Conservation (phyloP, 2,888 invertebrate genomes). For the Galerucella pusilla region DNA sequence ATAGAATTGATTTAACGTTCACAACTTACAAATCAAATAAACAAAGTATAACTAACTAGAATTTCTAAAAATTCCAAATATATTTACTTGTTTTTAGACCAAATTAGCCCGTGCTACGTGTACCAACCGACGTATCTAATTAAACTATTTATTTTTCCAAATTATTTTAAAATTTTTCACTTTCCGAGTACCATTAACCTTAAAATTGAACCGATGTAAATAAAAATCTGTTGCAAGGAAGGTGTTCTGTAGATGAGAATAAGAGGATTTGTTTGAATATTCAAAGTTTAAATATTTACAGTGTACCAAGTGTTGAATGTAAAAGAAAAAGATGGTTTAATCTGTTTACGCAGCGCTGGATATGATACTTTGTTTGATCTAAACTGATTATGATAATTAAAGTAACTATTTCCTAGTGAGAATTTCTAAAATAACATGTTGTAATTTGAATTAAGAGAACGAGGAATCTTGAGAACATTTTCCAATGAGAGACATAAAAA, state of each 20-base stretch:
- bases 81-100: neutral
- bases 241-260: neutral
- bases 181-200: neutral
- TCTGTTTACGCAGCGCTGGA: neutral
- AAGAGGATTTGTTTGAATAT: neutral
- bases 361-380: neutral
- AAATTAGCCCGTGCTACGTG: neutral
- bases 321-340: neutral
- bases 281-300: conserved; percentile 1
- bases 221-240: neutral
- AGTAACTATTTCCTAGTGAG: neutral
- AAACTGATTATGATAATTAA: neutral
- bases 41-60: neutral
- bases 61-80: neutral
- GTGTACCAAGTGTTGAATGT: conserved; percentile 6
- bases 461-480: neutral
- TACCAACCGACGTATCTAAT: neutral
- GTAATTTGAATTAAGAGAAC: neutral
- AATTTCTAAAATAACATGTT: neutral
- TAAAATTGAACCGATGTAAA: neutral
- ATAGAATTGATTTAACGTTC: neutral
- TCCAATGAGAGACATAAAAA: neutral
- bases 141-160: conserved; percentile 7
- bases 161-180: neutral
- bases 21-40: neutral